Conservation (phyloP, 2,888 invertebrate species). For the Drosophila pseudotakahashii region DNA sequence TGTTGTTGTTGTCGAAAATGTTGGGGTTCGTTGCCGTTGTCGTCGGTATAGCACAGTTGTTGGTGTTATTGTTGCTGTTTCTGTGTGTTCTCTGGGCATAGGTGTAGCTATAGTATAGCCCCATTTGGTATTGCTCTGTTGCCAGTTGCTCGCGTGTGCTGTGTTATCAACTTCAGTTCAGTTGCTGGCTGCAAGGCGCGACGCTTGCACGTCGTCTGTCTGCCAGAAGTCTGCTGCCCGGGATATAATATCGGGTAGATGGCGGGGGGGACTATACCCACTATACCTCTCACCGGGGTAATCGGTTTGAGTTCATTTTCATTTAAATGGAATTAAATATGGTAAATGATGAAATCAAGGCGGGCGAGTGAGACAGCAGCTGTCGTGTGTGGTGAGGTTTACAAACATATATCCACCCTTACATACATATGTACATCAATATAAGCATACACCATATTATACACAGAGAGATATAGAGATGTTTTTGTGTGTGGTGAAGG, state of each 20-base stretch:
- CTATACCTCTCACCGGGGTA: conserved; percentile 37
- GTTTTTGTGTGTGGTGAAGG: conserved; percentile 66
- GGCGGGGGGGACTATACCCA: background rate
- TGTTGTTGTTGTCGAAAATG: conserved; percentile 51
- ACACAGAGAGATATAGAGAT: conserved; percentile 10
- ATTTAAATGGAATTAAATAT: conserved; percentile 80
- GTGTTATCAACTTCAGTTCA: conserved; percentile 71
- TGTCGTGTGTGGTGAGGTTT: conserved; percentile 46
- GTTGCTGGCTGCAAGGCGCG: conserved; percentile 64
- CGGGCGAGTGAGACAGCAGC: conserved; percentile 39
- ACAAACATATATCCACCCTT: conserved; percentile 3
- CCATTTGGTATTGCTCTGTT: conserved; percentile 15
- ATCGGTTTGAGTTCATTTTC: conserved; percentile 80
- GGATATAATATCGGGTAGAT: conserved; percentile 7
- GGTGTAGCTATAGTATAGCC: conserved; percentile 5
- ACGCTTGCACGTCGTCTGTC: conserved; percentile 53
- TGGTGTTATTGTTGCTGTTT: conserved; percentile 1
- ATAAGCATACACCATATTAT: conserved; percentile 3
- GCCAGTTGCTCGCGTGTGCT: conserved; percentile 54
- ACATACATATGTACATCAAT: background rate
- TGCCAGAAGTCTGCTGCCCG: conserved; percentile 57
- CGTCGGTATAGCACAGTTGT: conserved; percentile 19
- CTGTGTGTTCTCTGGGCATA: conserved; percentile 3
- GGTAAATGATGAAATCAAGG: conserved; percentile 76
- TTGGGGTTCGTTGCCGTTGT: conserved; percentile 73